Conservation (phyloP, 1,140 invertebrate genomes). For the Hormaphis cornu region DNA sequence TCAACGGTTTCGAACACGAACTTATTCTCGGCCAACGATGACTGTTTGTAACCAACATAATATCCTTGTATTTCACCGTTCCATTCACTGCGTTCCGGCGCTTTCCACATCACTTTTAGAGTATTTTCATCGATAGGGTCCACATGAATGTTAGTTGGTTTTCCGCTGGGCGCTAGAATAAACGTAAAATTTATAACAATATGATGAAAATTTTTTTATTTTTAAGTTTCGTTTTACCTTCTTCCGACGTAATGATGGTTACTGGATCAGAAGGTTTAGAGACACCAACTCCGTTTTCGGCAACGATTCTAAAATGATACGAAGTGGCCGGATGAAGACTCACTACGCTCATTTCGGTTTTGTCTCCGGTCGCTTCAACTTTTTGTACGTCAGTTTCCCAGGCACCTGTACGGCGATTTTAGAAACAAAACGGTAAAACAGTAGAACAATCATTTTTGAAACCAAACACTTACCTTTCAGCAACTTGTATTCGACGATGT, state of each 20-base stretch:
- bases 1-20: slow-evolving; percentile 88
- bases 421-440: slow-evolving; percentile 3
- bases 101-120: slow-evolving; percentile 87
- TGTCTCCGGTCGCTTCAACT: slow-evolving; percentile 72
- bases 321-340: slow-evolving; percentile 82
- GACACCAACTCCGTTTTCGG: slow-evolving; percentile 86
- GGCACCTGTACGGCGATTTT: slow-evolving; percentile 39
- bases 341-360: slow-evolving; percentile 77
- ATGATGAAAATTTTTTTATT: neutral
- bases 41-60: slow-evolving; percentile 82
- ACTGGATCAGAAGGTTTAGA: slow-evolving; percentile 86
- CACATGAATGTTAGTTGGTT: slow-evolving; percentile 71
- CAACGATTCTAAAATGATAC: slow-evolving; percentile 85
- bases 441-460: neutral
- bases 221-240: slow-evolving; percentile 48
- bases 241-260: slow-evolving; percentile 88
- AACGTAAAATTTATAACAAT: slow-evolving; percentile 21
- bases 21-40: slow-evolving; percentile 65
- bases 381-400: slow-evolving; percentile 71
- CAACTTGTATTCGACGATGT: slow-evolving; percentile 86
- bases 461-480: slow-evolving; percentile 62
- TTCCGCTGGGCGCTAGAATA: slow-evolving; percentile 61
- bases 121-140: slow-evolving; percentile 87
- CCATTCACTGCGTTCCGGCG: slow-evolving; percentile 77
- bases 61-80: slow-evolving; percentile 87